Conservation (phyloP, 2,888 invertebrate species). For the Molanna angustata region DNA sequence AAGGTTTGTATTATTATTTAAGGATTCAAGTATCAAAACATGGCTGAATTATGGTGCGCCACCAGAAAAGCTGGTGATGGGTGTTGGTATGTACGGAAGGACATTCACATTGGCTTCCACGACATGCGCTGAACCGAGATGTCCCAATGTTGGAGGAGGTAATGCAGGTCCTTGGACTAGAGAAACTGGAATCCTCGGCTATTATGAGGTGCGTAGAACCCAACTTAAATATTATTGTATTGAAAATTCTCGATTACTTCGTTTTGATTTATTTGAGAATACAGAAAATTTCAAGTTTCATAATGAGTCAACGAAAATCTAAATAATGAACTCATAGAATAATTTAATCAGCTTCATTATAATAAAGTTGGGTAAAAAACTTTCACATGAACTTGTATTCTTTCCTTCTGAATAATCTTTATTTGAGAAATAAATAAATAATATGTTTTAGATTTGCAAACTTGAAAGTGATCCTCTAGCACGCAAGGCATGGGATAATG, state of each 20-base stretch:
- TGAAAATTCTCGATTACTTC: too few species aligned
- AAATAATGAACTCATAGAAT: too few species aligned
- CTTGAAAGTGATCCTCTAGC: slow-evolving; percentile 4
- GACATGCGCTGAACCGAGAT: slow-evolving; percentile 39
- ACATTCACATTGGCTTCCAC: slow-evolving; percentile 58
- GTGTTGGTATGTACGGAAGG: slow-evolving; percentile 69
- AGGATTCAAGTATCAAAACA: slow-evolving; percentile 21
- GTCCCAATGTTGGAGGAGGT: slow-evolving; percentile 55
- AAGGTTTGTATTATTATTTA: too few species aligned
- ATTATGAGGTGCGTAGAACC: slow-evolving; percentile 66
- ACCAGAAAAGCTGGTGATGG: slow-evolving; percentile 63
- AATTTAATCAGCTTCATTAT: too few species aligned
- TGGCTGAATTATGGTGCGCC: slow-evolving; percentile 46
- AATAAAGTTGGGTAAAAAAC: too few species aligned
- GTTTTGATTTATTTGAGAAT: too few species aligned
- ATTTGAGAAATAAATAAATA: too few species aligned
- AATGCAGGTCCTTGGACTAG: slow-evolving; percentile 62
- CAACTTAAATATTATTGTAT: too few species aligned
- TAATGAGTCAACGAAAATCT: too few species aligned
- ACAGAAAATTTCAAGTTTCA: too few species aligned
- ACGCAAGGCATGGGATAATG: slow-evolving; percentile 44
- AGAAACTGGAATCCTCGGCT: slow-evolving; percentile 66
- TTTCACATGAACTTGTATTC: too few species aligned
- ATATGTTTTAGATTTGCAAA: slow-evolving; percentile 24
- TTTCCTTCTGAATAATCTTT: too few species aligned